Evolutionary conservation across 2,888 invertebrate genomes (phyloP).

Genomic region (Eilema sororculum): DNA sequence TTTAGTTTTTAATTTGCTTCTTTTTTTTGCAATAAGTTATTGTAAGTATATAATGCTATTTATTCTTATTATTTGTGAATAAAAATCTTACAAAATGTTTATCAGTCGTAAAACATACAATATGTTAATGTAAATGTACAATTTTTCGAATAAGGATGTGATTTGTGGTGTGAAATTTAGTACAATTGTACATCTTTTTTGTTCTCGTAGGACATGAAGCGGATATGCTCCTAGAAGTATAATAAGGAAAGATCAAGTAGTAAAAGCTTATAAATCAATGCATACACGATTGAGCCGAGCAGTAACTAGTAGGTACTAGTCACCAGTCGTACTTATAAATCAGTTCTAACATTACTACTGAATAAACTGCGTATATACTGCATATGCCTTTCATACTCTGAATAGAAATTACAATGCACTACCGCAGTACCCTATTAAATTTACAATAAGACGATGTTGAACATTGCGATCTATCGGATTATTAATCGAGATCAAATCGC

Average conservation of each 20-base stretch:
- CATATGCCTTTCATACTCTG: conserved; percentile 9
- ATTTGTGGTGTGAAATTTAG: too few relatives aligned
- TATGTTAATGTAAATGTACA: too few relatives aligned
- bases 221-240: not conserved
- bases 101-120: too few relatives aligned
- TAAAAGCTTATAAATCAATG: not conserved
- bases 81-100: too few relatives aligned
- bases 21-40: too few relatives aligned
- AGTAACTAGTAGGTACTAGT: not conserved
- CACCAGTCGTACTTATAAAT: not conserved
- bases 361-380: not conserved
- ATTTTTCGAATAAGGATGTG: too few relatives aligned
- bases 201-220: too few relatives aligned
- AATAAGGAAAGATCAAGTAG: not conserved
- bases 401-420: conserved; percentile 12
- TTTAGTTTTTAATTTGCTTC: too few relatives aligned
- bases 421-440: conserved; percentile 25
- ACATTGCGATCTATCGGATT: conserved; percentile 39
- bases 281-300: conserved; percentile 2
- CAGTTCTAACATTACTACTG: conserved; percentile 5
- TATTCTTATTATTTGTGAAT: too few relatives aligned
- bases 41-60: too few relatives aligned
- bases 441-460: conserved; percentile 27
- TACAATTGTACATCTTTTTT: too few relatives aligned
- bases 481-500: conserved; percentile 52